These are phyloP conservation scores for Lasiurus borealis DNA, from an alignment of 2,113 vertebrate genomes.

Conservation along the genomic window DNA sequence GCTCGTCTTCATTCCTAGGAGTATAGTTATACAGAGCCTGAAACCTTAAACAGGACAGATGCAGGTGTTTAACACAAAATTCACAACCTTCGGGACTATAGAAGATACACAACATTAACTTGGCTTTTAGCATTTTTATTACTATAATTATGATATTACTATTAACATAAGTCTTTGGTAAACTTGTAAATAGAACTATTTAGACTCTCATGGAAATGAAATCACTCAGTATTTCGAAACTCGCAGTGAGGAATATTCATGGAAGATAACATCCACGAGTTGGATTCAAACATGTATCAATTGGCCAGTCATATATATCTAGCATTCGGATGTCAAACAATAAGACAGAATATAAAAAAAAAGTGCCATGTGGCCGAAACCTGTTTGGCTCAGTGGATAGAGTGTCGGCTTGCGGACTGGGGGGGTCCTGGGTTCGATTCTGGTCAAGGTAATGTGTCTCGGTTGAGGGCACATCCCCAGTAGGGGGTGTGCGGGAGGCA, in stretches of 20 bases:
- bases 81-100: slow-evolving; percentile 57
- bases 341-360: neutral
- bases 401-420: too few species aligned
- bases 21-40: slow-evolving; percentile 98
- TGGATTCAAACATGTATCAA: neutral
- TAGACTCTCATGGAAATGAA: neutral
- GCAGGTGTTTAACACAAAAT: slow-evolving; percentile 74
- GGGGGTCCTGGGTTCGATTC: too few species aligned
- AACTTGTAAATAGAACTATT: neutral
- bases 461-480: too few species aligned
- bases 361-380: too few species aligned
- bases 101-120: slow-evolving; percentile 26
- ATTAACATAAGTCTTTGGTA: neutral
- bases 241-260: neutral
- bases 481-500: too few species aligned
- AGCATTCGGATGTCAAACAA: neutral
- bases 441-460: too few species aligned
- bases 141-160: neutral
- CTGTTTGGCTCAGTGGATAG: too few species aligned
- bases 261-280: neutral
- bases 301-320: neutral
- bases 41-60: slow-evolving; percentile 92
- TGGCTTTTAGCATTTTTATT: neutral
- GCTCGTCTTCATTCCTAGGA: slow-evolving; percentile 97
- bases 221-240: neutral